phyloP scores from a whole-genome alignment of 2,888 invertebrate genomes.

The Zygothrica quintamaculata region DNA sequence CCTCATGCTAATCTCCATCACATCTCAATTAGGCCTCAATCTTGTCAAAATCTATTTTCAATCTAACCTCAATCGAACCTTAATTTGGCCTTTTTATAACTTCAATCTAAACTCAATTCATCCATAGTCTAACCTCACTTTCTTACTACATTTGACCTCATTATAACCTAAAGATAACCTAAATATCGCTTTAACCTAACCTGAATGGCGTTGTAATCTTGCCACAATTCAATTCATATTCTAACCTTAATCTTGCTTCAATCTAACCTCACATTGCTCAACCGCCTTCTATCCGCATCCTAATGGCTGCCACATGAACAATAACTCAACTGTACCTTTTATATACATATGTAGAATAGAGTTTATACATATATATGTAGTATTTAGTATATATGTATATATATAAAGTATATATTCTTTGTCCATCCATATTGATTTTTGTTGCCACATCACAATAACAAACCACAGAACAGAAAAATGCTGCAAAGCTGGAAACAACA shows the following conservation, averaged over 20 bases:
- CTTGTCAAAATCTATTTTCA: too few relatives aligned
- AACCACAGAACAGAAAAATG: conserved; percentile 53
- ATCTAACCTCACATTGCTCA: conserved; percentile 35
- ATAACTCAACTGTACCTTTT: conserved; percentile 13
- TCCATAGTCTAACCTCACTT: too few relatives aligned
- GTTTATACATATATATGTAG: neutral
- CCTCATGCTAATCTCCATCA: too few relatives aligned
- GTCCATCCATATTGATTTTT: conserved; percentile 74
- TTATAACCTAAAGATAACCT: too few relatives aligned
- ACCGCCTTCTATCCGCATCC: conserved; percentile 24
- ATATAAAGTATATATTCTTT: conserved; percentile 33
- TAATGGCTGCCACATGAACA: conserved; percentile 10
- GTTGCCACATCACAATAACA: conserved; percentile 42
- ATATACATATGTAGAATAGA: neutral
- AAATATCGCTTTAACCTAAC: neutral
- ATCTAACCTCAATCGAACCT: neutral
- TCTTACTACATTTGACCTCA: too few relatives aligned
- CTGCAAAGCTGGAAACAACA: conserved; percentile 55
- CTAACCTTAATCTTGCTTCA: conserved; percentile 24
- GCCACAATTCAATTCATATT: too few relatives aligned
- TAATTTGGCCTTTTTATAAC: too few relatives aligned
- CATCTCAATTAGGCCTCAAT: too few relatives aligned
- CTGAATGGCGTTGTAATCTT: neutral
- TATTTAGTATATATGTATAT: conserved; percentile 13
- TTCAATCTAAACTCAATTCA: too few relatives aligned